Evolutionary conservation across 2,888 invertebrate species (phyloP).

Genomic region (Xylota segnis): DNA sequence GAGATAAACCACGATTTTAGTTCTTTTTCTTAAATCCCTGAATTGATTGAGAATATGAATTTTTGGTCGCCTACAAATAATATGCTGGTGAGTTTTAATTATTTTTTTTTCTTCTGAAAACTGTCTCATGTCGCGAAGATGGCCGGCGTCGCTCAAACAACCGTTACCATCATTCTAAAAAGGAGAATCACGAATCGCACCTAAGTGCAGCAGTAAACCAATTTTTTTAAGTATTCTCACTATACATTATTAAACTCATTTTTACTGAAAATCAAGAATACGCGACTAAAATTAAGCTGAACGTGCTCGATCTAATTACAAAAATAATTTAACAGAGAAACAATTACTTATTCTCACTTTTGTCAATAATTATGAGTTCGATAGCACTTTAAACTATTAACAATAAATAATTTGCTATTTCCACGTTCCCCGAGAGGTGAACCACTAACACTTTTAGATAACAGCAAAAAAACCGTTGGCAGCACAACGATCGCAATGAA

Average conservation of each 20-base stretch:
- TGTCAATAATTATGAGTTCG: not conserved
- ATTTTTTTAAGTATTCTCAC: no score
- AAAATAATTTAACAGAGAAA: not conserved
- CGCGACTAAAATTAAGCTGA: not conserved
- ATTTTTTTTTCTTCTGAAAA: no score
- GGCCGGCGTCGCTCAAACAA: not conserved
- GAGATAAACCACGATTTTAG: no score
- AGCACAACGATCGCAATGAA: not conserved
- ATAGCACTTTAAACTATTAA: not conserved
- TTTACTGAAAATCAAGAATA: no score
- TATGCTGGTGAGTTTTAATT: no score
- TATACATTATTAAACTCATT: no score
- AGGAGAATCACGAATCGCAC: not conserved
- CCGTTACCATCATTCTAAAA: not conserved
- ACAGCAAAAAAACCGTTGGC: slow-evolving; percentile 21
- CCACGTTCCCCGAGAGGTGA: not conserved
- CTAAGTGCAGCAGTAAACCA: no score
- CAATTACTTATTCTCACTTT: not conserved
- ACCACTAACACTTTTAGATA: not conserved
- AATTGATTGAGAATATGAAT: no score
- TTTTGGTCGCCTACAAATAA: no score
- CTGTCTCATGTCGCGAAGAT: not conserved
- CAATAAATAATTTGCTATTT: not conserved
- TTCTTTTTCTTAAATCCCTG: no score
- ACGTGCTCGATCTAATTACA: not conserved